Conservation (phyloP, 2,797 vertebrate genomes). For the Simalia tracyae region DNA sequence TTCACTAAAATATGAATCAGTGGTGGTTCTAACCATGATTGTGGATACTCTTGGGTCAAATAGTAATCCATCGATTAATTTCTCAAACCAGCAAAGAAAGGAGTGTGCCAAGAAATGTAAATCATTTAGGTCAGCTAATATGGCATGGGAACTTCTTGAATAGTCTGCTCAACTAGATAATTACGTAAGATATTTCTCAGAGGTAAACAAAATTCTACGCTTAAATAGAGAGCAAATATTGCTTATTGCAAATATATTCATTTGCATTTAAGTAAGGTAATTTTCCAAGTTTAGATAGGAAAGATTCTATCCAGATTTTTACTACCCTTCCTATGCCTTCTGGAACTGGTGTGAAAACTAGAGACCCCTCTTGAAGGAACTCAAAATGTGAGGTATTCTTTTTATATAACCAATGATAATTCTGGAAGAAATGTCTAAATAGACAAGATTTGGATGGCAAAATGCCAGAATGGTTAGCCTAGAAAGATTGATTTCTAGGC, state of each 20-base stretch:
- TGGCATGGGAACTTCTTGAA: background rate
- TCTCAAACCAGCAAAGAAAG: constrained; percentile 8
- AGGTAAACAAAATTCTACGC: too few species aligned
- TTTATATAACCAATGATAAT: background rate
- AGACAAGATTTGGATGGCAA: background rate
- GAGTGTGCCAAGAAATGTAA: background rate
- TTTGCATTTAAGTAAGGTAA: background rate
- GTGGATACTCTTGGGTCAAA: background rate
- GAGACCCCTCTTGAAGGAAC: background rate
- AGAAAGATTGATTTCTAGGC: background rate
- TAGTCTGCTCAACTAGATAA: background rate
- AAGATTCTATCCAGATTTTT: background rate
- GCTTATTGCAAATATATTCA: background rate
- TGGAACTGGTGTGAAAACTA: background rate
- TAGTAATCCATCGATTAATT: accelerated
- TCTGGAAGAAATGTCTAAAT: background rate
- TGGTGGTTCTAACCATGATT: accelerated
- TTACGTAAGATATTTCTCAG: background rate
- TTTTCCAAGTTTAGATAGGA: background rate
- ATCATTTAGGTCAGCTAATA: background rate
- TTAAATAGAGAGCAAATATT: background rate
- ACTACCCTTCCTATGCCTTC: background rate
- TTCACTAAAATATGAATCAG: background rate
- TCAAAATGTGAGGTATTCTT: background rate
- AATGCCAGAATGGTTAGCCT: background rate